Conservation (phyloP, 2,888 invertebrate species). For the Oegoconia quadripuncta region DNA sequence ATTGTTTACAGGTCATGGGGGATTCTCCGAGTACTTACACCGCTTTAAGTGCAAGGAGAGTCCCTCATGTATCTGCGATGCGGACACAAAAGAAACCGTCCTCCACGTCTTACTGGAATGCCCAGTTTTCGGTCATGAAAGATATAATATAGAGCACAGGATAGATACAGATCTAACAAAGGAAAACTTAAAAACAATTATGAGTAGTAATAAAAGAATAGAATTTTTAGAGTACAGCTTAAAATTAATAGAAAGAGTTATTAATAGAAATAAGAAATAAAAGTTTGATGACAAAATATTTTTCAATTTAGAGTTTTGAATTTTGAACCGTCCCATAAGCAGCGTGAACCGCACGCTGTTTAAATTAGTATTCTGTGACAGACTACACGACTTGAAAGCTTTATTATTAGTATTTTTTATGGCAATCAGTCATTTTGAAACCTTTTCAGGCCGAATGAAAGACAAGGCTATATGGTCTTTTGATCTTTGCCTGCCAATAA, state of each 20-base stretch:
- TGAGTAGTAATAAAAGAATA: conserved; percentile 1
- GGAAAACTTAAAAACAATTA: conserved; percentile 1
- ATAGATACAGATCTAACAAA: conserved; percentile 1
- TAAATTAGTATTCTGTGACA: too few relatives aligned
- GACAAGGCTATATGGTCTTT: too few relatives aligned
- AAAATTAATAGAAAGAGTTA: conserved; percentile 8
- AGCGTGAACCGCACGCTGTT: too few relatives aligned
- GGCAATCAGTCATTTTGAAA: not conserved
- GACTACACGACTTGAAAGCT: conserved; percentile 11
- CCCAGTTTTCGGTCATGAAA: conserved; percentile 1
- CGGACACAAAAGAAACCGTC: not conserved
- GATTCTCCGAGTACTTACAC: too few relatives aligned
- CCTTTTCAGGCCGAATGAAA: not conserved
- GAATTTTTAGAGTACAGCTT: conserved; percentile 7
- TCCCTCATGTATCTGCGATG: too few relatives aligned
- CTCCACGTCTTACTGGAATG: not conserved
- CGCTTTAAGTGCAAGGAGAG: too few relatives aligned
- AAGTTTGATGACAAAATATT: too few relatives aligned
- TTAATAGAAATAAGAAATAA: conserved; percentile 4
- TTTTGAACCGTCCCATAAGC: too few relatives aligned
- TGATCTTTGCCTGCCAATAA: too few relatives aligned
- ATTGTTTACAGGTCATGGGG: not conserved
- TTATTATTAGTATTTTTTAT: conserved; percentile 1
- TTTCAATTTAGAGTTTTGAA: too few relatives aligned
- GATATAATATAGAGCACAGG: not conserved